Conservation (phyloP, 1,140 invertebrate genomes). For the Drosophila ficusphila region DNA sequence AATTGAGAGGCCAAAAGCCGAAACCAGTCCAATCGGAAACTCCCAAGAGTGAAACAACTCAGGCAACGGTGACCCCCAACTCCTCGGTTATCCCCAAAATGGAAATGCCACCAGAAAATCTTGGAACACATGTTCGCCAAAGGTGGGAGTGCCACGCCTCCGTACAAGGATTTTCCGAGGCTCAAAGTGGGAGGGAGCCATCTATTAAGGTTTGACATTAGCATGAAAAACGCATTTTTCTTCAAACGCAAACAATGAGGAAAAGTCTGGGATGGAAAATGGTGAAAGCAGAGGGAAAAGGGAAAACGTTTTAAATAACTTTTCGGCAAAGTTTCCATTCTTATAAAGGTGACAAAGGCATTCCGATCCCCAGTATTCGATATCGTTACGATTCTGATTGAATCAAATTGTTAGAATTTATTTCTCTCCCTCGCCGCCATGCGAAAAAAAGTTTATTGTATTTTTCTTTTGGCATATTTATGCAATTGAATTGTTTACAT, state of each 20-base stretch:
- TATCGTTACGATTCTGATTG: conserved; percentile 58
- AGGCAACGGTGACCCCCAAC: conserved; percentile 18
- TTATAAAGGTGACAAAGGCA: conserved; percentile 62
- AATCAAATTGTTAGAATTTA: conserved; percentile 72
- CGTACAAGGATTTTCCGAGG: conserved; percentile 1
- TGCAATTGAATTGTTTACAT: conserved; percentile 76
- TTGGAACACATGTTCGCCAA: conserved; percentile 53
- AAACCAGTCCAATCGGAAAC: conserved; percentile 35
- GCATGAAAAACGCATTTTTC: conserved; percentile 78
- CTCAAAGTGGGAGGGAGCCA: conserved; percentile 14
- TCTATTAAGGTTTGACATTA: conserved; percentile 76
- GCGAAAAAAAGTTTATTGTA: conserved; percentile 27
- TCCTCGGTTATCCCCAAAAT: conserved; percentile 46
- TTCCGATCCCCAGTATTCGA: conserved; percentile 22
- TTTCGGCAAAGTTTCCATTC: conserved; percentile 45
- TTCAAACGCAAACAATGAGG: conserved; percentile 46
- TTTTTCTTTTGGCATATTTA: conserved; percentile 55
- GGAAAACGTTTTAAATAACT: conserved; percentile 71
- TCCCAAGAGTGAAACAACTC: conserved; percentile 69
- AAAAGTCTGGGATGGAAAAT: conserved; percentile 25
- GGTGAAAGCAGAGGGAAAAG: conserved; percentile 2
- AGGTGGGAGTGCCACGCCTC: conserved; percentile 14
- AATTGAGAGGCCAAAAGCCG: background rate
- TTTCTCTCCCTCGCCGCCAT: conserved; percentile 25
- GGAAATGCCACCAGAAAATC: conserved; percentile 60